These are phyloP conservation scores for Laterallus jamaicensis DNA, from an alignment of 2,113 vertebrate species.

Conservation along the genomic window DNA sequence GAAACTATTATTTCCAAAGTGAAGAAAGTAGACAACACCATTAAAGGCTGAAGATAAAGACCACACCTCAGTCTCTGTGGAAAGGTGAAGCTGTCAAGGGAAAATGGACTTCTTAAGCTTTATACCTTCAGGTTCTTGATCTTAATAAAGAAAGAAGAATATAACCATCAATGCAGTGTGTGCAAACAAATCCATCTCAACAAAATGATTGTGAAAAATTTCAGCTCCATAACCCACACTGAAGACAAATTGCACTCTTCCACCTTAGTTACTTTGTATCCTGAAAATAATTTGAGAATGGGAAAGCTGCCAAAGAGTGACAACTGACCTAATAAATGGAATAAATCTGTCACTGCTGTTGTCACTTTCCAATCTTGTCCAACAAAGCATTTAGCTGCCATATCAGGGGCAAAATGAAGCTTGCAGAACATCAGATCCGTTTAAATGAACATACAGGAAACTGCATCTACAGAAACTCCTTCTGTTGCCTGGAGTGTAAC, in stretches of 20 bases:
- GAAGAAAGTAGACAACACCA: neutral
- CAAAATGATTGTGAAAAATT: neutral
- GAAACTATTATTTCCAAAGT: neutral
- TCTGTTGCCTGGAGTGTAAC: neutral
- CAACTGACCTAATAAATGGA: neutral
- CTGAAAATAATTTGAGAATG: neutral
- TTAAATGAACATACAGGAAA: neutral
- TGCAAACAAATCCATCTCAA: constrained; percentile 2
- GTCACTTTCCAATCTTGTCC: neutral
- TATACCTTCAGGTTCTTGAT: neutral
- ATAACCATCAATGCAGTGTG: neutral
- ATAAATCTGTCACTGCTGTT: neutral
- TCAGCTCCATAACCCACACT: neutral
- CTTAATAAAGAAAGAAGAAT: constrained; percentile 1
- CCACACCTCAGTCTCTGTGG: neutral
- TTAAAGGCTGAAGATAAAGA: neutral
- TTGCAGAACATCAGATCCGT: neutral
- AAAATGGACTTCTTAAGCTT: neutral
- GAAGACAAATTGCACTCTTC: constrained; percentile 6
- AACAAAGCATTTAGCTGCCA: neutral
- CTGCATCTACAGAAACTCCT: neutral
- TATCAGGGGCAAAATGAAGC: neutral
- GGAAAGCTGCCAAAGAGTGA: neutral
- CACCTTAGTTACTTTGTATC: neutral
- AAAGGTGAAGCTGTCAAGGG: neutral